Conservation (phyloP, 1,140 invertebrate genomes). For the Schlechtendalia chinensis region DNA sequence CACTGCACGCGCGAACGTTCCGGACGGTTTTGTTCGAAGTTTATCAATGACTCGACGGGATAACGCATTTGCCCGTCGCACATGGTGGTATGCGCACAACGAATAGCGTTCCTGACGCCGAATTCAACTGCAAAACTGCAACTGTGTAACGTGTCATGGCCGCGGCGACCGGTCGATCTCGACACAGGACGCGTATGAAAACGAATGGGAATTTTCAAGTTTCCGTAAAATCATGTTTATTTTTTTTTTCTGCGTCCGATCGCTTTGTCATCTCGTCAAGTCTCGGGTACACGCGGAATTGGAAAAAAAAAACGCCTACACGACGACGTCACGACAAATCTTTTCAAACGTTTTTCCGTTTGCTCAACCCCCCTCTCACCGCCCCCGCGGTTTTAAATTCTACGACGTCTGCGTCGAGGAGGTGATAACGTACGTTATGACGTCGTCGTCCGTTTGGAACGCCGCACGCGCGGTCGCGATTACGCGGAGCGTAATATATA, state of each 20-base stretch:
- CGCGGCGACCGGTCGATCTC: too few relatives aligned
- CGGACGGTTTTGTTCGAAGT: background rate
- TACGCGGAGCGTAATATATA: constrained; percentile 14
- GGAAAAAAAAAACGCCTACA: background rate
- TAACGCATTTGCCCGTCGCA: background rate
- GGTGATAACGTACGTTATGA: background rate
- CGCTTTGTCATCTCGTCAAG: too few relatives aligned
- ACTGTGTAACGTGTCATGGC: background rate
- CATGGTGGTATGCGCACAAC: too few relatives aligned
- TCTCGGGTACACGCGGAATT: too few relatives aligned
- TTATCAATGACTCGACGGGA: background rate
- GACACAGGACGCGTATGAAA: background rate
- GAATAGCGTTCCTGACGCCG: too few relatives aligned
- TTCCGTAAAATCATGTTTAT: background rate
- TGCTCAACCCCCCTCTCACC: too few relatives aligned
- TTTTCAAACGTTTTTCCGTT: background rate
- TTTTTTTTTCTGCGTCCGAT: background rate
- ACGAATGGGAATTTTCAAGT: background rate
- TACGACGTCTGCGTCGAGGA: background rate
- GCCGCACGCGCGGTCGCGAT: too few relatives aligned
- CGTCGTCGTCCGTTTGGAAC: too few relatives aligned
- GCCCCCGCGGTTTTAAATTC: background rate
- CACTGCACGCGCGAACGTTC: background rate
- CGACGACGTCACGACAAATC: background rate
- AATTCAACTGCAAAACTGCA: too few relatives aligned